Evolutionary conservation across 2,888 invertebrate species (phyloP).

Genomic region (Agrochola circellaris): DNA sequence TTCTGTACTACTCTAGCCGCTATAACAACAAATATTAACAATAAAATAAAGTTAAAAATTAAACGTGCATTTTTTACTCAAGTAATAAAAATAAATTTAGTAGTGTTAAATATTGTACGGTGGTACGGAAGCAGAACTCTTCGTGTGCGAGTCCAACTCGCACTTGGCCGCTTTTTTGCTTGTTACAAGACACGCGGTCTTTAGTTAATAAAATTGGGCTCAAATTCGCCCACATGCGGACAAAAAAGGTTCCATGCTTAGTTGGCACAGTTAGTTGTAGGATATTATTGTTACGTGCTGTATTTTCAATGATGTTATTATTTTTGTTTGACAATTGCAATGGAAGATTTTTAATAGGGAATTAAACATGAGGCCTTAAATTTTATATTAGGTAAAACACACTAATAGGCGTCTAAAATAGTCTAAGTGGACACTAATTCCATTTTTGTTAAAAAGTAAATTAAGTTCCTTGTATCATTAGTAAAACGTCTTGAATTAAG

Average conservation of each 20-base stretch:
- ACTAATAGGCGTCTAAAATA: too few species aligned
- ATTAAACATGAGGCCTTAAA: too few species aligned
- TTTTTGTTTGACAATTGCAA: too few species aligned
- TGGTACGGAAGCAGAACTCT: background rate
- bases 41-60: background rate
- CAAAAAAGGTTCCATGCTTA: slow-evolving; percentile 39
- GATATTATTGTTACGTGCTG: background rate
- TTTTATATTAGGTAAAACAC: too few species aligned
- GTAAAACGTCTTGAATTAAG: too few species aligned
- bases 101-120: too few species aligned
- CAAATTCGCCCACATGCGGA: slow-evolving; percentile 51
- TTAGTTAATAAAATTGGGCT: slow-evolving; percentile 53
- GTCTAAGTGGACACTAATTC: too few species aligned
- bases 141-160: background rate
- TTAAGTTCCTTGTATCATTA: too few species aligned
- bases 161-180: slow-evolving; percentile 41
- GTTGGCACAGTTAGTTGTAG: slow-evolving; percentile 4
- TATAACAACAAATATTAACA: background rate
- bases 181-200: slow-evolving; percentile 42
- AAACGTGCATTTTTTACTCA: too few species aligned
- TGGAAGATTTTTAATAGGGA: too few species aligned
- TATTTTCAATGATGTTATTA: background rate
- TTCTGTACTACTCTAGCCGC: background rate
- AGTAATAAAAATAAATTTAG: too few species aligned
- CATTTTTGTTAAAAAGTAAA: too few species aligned